A percentile compares a stretch with the other conserved stretches of the same genome.
phyloP scores from a whole-genome alignment of 2,888 invertebrate species.

The Polylopha cassiicola region DNA sequence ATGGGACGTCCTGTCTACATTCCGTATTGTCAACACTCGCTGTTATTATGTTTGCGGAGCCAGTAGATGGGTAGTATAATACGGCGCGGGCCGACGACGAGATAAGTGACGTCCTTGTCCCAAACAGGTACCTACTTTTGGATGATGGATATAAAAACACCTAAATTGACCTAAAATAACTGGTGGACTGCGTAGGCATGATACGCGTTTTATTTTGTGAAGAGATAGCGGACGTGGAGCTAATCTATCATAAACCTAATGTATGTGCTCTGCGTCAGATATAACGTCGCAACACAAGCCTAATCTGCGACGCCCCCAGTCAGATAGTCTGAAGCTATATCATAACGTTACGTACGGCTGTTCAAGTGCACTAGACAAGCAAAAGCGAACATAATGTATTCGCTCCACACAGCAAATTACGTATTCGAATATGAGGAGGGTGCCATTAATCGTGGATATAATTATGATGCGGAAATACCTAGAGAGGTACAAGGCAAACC shows the following conservation, averaged over 20 bases:
- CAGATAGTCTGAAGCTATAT: conserved; percentile 14
- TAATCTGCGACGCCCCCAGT: conserved; percentile 20
- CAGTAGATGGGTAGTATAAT: conserved; percentile 38
- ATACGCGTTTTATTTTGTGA: conserved; percentile 12
- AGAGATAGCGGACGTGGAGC: conserved; percentile 17
- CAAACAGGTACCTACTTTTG: conserved; percentile 16
- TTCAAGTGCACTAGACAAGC: not conserved
- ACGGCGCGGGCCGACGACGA: conserved; percentile 33
- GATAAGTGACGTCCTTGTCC: conserved; percentile 48
- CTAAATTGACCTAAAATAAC: conserved; percentile 38
- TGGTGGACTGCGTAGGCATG: conserved; percentile 3
- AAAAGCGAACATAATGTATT: not conserved
- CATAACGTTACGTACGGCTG: conserved; percentile 7
- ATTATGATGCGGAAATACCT: too few species aligned
- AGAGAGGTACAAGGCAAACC: too few species aligned
- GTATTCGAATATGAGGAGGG: too few species aligned
- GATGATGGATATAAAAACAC: conserved; percentile 39
- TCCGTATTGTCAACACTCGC: conserved; percentile 34
- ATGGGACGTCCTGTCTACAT: conserved; percentile 25
- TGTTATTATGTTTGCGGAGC: conserved; percentile 47
- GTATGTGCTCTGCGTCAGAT: conserved; percentile 18
- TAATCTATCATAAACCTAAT: conserved; percentile 18
- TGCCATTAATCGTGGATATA: too few species aligned
- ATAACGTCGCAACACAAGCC: conserved; percentile 10
- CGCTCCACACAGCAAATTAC: not conserved